Base-by-base conservation (phyloP, 2,113 vertebrate species). In the Cyprinodon tularosa region DNA sequence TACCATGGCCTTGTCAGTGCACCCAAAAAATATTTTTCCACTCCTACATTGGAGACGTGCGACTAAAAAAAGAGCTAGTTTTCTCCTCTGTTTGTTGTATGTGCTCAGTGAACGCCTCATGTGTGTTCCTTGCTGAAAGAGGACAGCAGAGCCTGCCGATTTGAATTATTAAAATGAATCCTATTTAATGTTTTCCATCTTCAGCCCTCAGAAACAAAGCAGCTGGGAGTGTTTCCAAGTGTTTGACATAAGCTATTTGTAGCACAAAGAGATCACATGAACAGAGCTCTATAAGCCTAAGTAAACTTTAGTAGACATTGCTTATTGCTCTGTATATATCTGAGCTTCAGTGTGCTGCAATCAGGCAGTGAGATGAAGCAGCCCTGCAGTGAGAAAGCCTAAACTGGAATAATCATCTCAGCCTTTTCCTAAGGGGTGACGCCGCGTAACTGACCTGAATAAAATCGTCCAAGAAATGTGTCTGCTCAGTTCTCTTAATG, bases 1-100 rank as follows among this genome's bases (percentile, higher is more conserved):
- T 81, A 66, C 71, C 78, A 22, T 10, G 40, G 62, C 74, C 72
- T 68, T 88, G 87, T 80, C 83, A 83, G 29, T 40, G 48, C 68
- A 3, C 72, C 44, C 68, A 50, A 7, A 62, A 68, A 64, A 44
- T 65, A 65, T 65, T 65, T 84, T 81, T 84, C 80, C 89, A 87
- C 77, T 81, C 78, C 61, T 59, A 62, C 42, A 48, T 74, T 60
- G 57, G 68, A 76, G 72, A 62, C 47, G 22, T 67, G 48, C 68
- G 40, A 76, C 45, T 72, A 62, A 78, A 90, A 84, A 45, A 78
- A 77, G 64, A 22, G 62, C 15, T 69, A 66, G 83, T 71, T 78
- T 76, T 66, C 73, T 12, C 60, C 59, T 50, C 22, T 64, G 4
- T 67, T 36, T 70, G 82, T 82, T 73, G 39, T 73, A 20, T 40